Evolutionary conservation across 2,797 vertebrate genomes (phyloP).

Genomic region (Microhierax caerulescens): DNA sequence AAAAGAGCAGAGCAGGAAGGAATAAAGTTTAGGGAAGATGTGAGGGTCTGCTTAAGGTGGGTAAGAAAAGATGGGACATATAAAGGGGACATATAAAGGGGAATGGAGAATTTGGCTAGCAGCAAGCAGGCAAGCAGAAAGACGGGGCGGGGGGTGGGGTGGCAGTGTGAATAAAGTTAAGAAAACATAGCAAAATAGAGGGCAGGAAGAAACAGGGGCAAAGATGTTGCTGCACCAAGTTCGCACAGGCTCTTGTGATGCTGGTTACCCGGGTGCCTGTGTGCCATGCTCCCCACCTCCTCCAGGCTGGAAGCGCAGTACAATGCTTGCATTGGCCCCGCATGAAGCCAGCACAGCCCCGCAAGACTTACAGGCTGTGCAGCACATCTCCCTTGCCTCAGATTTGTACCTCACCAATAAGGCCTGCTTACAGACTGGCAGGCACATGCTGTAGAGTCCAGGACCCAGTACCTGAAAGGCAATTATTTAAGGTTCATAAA

Average conservation of each 20-base stretch:
- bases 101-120: neutral
- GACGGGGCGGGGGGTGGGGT: neutral
- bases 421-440: neutral
- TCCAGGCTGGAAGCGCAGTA: neutral
- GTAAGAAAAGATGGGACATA: neutral
- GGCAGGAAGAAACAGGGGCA: neutral
- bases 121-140: neutral
- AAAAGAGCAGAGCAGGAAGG: neutral
- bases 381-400: neutral
- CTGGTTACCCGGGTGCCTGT: rapidly evolving
- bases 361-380: neutral
- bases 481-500: constrained; percentile 53
- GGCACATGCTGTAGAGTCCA: constrained; percentile 3
- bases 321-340: rapidly evolving
- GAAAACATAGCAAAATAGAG: neutral
- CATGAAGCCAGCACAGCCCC: neutral
- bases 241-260: neutral
- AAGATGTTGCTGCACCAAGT: neutral
- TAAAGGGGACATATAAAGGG: neutral
- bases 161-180: neutral
- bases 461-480: constrained; percentile 18
- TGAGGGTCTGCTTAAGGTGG: neutral
- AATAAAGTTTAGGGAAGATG: neutral
- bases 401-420: neutral
- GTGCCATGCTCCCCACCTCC: neutral